phyloP scores from a whole-genome alignment of 2,113 vertebrate genomes.

The Ammodytes dubius region DNA sequence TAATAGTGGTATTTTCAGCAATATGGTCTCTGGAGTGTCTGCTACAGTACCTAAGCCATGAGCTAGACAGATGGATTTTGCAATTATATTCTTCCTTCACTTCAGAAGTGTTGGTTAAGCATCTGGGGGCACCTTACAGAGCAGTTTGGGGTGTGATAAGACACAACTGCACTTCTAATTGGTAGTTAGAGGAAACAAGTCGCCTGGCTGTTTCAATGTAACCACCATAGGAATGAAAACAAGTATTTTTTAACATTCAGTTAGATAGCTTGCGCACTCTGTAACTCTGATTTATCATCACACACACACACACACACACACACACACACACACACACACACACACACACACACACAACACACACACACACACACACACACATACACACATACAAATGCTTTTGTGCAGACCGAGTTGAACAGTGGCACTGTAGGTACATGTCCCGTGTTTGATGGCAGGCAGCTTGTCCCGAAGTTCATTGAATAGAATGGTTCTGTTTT shows the following conservation, averaged over 20 bases:
- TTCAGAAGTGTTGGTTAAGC: slow-evolving; percentile 23
- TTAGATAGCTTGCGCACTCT: not conserved
- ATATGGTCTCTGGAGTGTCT: slow-evolving; percentile 18
- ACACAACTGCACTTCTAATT: slow-evolving; percentile 54
- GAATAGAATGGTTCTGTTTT: not conserved
- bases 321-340: not conserved
- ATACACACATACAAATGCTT: not conserved
- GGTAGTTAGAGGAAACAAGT: slow-evolving; percentile 38
- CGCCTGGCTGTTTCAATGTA: slow-evolving; percentile 6
- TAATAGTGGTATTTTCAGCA: not conserved
- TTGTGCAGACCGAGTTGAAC: not conserved
- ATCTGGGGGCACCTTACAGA: slow-evolving; percentile 36
- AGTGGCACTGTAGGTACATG: slow-evolving; percentile 10
- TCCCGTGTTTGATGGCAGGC: not conserved
- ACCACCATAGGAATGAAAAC: slow-evolving; percentile 22
- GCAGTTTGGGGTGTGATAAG: slow-evolving; percentile 21
- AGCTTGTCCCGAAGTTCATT: not conserved
- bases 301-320: not conserved
- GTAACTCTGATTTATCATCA: slow-evolving; percentile 23
- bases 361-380: not conserved
- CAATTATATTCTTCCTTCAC: slow-evolving; percentile 20
- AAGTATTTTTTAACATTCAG: slow-evolving; percentile 30
- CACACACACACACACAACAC: not conserved
- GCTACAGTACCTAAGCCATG: slow-evolving; percentile 20
- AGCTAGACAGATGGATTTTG: slow-evolving; percentile 32